Conservation (phyloP, 2,888 invertebrate genomes). For the Hartigia nigra region DNA sequence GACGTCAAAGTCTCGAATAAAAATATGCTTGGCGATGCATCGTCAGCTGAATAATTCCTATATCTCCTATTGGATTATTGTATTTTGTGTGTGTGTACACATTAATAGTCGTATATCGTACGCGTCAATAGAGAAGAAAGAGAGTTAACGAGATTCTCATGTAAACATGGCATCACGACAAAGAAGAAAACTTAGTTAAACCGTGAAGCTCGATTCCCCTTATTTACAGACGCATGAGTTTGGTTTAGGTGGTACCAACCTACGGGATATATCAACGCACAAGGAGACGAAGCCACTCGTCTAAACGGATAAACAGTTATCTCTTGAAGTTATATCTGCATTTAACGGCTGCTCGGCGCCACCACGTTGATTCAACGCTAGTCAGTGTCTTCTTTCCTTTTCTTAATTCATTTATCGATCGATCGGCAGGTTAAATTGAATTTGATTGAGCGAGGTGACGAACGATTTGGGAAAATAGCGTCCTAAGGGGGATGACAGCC, state of each 20-base stretch:
- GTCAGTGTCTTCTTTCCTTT: neutral
- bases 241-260: neutral
- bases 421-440: neutral
- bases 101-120: too few species aligned
- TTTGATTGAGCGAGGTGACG: neutral
- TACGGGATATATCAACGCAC: neutral
- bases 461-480: neutral
- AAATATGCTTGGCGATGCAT: neutral
- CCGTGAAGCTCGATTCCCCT: neutral
- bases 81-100: too few species aligned
- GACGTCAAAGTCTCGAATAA: neutral
- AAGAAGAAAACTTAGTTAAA: neutral
- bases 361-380: constrained; percentile 9
- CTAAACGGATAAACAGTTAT: constrained; percentile 7
- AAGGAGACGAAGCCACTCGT: neutral
- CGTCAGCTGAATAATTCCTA: neutral
- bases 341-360: constrained; percentile 19
- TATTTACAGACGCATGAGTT: neutral
- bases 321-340: constrained; percentile 16
- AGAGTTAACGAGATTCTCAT: neutral
- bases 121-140: neutral
- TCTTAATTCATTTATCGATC: neutral
- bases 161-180: neutral
- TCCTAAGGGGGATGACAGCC: neutral
- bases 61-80: too few species aligned